Percentiles rank a stretch among this genome's conserved stretches.
These are phyloP conservation scores for Drosophila subobscura DNA, from an alignment of 1,140 invertebrate species.

Conservation along the genomic window DNA sequence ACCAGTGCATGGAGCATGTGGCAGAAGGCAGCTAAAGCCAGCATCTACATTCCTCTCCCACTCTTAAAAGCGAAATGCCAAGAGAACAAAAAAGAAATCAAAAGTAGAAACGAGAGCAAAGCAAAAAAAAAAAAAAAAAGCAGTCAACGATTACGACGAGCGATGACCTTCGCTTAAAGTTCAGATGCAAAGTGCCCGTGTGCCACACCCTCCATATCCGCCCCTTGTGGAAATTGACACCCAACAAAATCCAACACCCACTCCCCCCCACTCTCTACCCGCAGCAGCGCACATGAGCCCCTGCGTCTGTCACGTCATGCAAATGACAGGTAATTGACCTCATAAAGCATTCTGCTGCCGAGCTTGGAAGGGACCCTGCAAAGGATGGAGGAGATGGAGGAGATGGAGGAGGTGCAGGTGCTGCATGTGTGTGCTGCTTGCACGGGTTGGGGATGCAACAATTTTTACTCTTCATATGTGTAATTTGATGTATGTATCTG, in stretches of 20 bases:
- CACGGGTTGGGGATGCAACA: conserved; percentile 56
- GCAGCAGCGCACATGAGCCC: conserved; percentile 1
- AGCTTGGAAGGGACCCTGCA: background rate
- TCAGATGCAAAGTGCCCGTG: conserved; percentile 48
- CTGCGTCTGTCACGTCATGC: conserved; percentile 59
- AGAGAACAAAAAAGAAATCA: conserved; percentile 45
- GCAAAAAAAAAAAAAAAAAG: conserved; percentile 25
- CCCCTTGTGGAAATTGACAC: conserved; percentile 65
- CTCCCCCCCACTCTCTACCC: conserved; percentile 14
- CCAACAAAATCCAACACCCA: conserved; percentile 26
- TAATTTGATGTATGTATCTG: conserved; percentile 64
- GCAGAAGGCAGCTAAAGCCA: no score
- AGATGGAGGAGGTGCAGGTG: background rate
- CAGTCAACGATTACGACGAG: conserved; percentile 30
- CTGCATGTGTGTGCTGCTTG: no score
- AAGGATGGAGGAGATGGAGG: no score
- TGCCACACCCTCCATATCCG: no score
- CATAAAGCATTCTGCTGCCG: conserved; percentile 55
- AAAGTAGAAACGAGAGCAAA: conserved; percentile 39
- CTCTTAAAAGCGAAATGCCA: conserved; percentile 24
- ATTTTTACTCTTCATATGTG: conserved; percentile 74
- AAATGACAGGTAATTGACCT: conserved; percentile 82
- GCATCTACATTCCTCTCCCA: background rate
- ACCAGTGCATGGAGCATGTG: conserved; percentile 24
- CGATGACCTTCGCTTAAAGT: conserved; percentile 77